A percentile compares a stretch with the other conserved stretches of the same genome.
phyloP scores from a whole-genome alignment of 2,113 vertebrate species.

The Colius striatus region DNA sequence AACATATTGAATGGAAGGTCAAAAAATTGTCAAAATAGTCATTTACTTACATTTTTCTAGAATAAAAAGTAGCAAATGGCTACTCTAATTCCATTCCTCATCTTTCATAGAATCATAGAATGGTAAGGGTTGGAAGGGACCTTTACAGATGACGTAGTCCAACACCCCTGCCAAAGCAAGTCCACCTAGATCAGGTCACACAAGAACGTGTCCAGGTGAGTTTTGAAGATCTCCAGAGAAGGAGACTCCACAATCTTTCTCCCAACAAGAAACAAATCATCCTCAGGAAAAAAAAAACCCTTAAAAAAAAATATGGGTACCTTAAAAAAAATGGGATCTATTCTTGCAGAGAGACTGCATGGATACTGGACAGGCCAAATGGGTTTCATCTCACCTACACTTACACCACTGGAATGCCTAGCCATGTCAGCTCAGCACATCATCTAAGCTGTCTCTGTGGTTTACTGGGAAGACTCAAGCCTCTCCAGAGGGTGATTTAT shows the following conservation, averaged over 20 bases:
- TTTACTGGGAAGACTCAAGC: neutral
- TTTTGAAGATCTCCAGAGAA: too few relatives aligned
- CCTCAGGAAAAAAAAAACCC: neutral
- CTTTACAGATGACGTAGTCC: too few relatives aligned
- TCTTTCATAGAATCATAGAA: too few relatives aligned
- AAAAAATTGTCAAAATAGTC: neutral
- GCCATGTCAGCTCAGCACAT: neutral
- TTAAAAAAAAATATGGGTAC: neutral
- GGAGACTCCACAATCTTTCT: neutral
- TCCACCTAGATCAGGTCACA: too few relatives aligned
- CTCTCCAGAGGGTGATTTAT: neutral
- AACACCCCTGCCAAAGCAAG: too few relatives aligned
- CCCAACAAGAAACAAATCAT: neutral
- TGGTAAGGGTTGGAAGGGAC: too few relatives aligned
- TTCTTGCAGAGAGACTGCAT: neutral
- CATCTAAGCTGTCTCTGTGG: neutral
- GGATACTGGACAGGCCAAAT: neutral
- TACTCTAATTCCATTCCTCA: neutral
- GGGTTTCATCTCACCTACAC: neutral
- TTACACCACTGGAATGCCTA: neutral
- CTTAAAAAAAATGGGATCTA: accelerated
- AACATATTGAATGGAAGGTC: accelerated
- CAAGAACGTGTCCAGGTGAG: too few relatives aligned
- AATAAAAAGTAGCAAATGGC: neutral
- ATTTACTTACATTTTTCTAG: neutral